Base-by-base conservation (phyloP, 2,797 vertebrate genomes). In the Parambassis ranga region DNA sequence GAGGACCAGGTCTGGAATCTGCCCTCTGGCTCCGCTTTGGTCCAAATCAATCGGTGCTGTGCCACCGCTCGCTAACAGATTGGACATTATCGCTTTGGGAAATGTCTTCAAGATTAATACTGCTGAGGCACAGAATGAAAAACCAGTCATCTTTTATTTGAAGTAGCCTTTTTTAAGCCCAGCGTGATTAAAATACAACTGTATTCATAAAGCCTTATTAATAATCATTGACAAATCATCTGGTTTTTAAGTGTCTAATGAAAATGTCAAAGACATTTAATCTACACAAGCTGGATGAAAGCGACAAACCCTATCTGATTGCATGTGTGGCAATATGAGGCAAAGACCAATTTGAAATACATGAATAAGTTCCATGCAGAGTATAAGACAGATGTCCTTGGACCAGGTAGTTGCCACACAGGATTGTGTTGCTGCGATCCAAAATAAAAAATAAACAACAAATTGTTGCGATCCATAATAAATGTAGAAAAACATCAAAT, bases 1-100 rank as follows among this genome's bases (percentile, higher is more conserved):
- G 71, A n/a, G 75, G 82, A 76, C 71, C 70, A 36, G 75, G 75
- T 69, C 67, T 71, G 63, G 57, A 79, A 73, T 50, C 42, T 58
- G 74, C 72, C 67, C 59, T 64, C 23, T 15, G 62, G 63, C 65
- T 73, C 56, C 16, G 58, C 62, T 69, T 56, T 27, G 71, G 42
- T 72, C 38, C 22, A 1, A 42, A 67, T 81, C 75, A 68, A 48
- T 59, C 8, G 6, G 18, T 9, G n/a, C 57, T 1, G n/a, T 38
- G 52, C 13, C 22, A n/a, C 26, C 4, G 1, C 49, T 64, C 48
- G 38, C 24, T 13, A 59, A 70, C 46, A 36, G 43, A 18, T 55
- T 71, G 27, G 14, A 31, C 22, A 13, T 16, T 39, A 20, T 9
- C 0, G n/a, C 58, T 52, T 39, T 39, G 46, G 57, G 53, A 67